Evolutionary conservation across 2,888 invertebrate species (phyloP).

Genomic region (Zygaena filipendulae): DNA sequence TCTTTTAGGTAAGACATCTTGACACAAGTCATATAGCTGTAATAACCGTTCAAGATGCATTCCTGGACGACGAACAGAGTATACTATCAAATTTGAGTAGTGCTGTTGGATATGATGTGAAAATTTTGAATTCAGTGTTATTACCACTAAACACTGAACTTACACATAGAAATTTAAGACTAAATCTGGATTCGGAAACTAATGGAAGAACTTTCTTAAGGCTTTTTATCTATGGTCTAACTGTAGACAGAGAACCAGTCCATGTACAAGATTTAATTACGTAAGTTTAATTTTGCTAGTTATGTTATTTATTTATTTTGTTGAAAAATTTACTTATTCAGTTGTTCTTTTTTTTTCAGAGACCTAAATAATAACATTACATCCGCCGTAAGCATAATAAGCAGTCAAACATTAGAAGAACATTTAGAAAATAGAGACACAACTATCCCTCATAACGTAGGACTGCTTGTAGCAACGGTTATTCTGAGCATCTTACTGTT

Average conservation of each 20-base stretch:
- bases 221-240: too few species aligned
- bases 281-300: too few species aligned
- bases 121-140: constrained; percentile 42
- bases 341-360: constrained; percentile 39
- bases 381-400: constrained; percentile 29
- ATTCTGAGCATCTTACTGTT: constrained; percentile 44
- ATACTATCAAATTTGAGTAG: constrained; percentile 34
- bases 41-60: constrained; percentile 40
- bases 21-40: constrained; percentile 45
- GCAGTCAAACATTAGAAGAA: constrained; percentile 44
- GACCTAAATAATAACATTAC: constrained; percentile 33
- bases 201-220: too few species aligned
- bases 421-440: constrained; percentile 40
- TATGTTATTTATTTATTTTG: too few species aligned
- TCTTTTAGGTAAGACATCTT: constrained; percentile 54
- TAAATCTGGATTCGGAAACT: too few species aligned
- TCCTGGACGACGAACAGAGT: constrained; percentile 41
- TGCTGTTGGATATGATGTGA: constrained; percentile 46
- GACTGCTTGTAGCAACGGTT: constrained; percentile 49
- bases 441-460: constrained; percentile 41
- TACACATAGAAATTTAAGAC: too few species aligned
- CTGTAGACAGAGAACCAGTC: too few species aligned
- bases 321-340: too few species aligned
- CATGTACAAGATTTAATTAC: too few species aligned
- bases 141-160: constrained; percentile 25